Base-by-base conservation (phyloP, 2,888 invertebrate genomes). In the Macaria notata region DNA sequence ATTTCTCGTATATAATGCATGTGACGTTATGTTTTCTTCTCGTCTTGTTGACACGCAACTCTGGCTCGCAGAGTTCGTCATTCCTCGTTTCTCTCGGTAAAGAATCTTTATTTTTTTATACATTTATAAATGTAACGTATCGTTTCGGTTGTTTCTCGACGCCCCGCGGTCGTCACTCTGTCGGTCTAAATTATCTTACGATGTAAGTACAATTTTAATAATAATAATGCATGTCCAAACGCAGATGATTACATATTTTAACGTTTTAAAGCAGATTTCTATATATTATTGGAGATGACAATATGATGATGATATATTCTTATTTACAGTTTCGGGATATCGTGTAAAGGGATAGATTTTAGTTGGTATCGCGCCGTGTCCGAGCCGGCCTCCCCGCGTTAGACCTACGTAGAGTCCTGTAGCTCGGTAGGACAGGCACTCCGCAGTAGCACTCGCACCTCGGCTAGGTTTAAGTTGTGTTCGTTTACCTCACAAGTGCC, bases 51-150 rank as follows among this genome's bases (percentile, higher is more conserved):
- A 64, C 63, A 64, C 65, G 66, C 65, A 71, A 66, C 73, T 71
- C 74, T 76, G 72, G 71, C 66, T 70, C 73, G 73, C 75, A 75
- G 78, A 81, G 69, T 76, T 78, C 69, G 81, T 85, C 88, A 89
- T 90, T 89, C 89, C 88, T 87, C 65, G 75, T 80, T 81, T 84
- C 77, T 84, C 84, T 82, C 84, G 78, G 78, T 79, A 74, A 84
- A 74, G 88, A 86, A 91, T 89, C 88, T 91, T 91, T 91, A 89
- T 89, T 91, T 89, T 75, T 91, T 88, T 89, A 88, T 85, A 88
- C 83, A 79, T 88, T 89, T 88, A 68, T 75, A 66, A 74, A 69
- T 71, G 63, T 64, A 64, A 69, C 68, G 4, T 62, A 59, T 69
- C 63, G 62, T 69, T 65, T 41, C 41, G 41, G 65, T 62, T 60